Evolutionary conservation across 2,888 invertebrate species (phyloP).

Genomic region (Baronia brevicornis): DNA sequence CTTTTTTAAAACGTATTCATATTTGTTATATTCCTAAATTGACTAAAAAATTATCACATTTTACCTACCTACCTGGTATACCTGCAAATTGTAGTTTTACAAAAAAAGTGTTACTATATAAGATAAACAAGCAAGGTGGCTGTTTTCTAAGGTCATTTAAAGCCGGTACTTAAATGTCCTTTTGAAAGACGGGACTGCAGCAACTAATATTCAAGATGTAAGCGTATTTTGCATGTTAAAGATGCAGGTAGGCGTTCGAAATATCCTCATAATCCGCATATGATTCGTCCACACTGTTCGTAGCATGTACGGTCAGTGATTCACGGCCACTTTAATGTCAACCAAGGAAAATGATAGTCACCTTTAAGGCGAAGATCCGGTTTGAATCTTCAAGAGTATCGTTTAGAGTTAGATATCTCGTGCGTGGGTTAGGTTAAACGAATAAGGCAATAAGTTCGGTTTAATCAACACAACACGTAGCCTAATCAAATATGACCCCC

Average conservation of each 20-base stretch:
- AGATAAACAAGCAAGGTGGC: no score
- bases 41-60: no score
- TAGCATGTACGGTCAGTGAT: slow-evolving; percentile 32
- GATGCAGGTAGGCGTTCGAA: slow-evolving; percentile 17
- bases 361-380: slow-evolving; percentile 40
- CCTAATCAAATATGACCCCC: slow-evolving; percentile 73
- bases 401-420: slow-evolving; percentile 25
- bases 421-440: slow-evolving; percentile 50
- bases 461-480: slow-evolving; percentile 72
- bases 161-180: no score
- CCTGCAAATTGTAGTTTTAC: no score
- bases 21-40: no score
- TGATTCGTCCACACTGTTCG: slow-evolving; percentile 15
- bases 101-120: no score
- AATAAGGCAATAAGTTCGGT: slow-evolving; percentile 70
- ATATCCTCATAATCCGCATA: slow-evolving; percentile 18
- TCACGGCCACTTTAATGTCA: slow-evolving; percentile 51
- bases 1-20: no score
- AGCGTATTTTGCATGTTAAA: slow-evolving; percentile 13
- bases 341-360: slow-evolving; percentile 32
- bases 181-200: no score
- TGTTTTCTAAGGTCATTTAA: no score
- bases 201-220: slow-evolving; percentile 12
- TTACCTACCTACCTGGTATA: no score
- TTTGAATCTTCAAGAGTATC: slow-evolving; percentile 27